Base-by-base conservation (phyloP, 2,113 vertebrate species). In the Oceanites oceanicus region DNA sequence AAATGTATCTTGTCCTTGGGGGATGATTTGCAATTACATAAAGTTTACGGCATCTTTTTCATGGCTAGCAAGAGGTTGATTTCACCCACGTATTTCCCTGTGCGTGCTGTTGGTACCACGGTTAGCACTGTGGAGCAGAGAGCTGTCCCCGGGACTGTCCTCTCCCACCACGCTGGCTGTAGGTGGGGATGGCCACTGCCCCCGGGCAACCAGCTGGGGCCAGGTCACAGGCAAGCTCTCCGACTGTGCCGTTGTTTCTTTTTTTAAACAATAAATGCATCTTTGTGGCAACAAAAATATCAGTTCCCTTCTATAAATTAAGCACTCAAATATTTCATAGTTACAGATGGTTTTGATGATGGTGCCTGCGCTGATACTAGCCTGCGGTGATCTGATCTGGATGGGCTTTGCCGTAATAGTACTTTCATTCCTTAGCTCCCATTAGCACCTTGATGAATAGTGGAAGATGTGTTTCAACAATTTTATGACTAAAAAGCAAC, bases 401-500 rank as follows among this genome's bases (percentile, higher is more conserved):
- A 50, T 49, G 70, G 45, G 45, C 70, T 94, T 91, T 95, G 66
- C 58, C 3, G 3, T 88, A 78, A 72, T 11, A 44, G 36, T 75
- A 22, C 47, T 91, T 86, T 38, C 11, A 10, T 90, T 86, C 76
- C 52, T 91, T 68, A 36, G 32, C 65, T 86, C 73, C 78, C 53
- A n/a, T 95, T 80, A 96, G 44, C 44, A 19, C 58, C 44, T 61
- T 45, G 22, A 77, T 67, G 88, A 53, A 61, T 73, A 52, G 36
- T 22, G 36, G n/a, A 95, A 88, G 67, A 76, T 45, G 34, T 4
- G n/a, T 95, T 94, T 96, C 84, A 82, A 76, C 50, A 40, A 45
- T 53, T 81, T 65, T 36, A 50, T 77, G 40, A 82, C 94, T 88
- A 84, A 91, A 91, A 96, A 94, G 44, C 90, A 84, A 36, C 7